Evolutionary conservation across 1,140 invertebrate species (phyloP).

Genomic region (Trinorchestia longiramus): DNA sequence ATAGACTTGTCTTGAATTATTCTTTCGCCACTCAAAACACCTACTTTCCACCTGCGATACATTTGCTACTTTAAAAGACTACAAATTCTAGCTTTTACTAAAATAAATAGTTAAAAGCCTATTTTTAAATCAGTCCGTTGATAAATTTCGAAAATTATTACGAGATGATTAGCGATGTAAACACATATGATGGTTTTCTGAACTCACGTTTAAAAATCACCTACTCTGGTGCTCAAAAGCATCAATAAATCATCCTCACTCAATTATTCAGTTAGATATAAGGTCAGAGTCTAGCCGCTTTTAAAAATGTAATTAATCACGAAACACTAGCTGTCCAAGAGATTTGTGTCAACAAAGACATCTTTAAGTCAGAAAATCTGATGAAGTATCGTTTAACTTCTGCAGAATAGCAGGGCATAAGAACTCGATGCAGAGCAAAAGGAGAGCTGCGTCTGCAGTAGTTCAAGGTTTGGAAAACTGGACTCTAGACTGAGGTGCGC

Average conservation of each 20-base stretch:
- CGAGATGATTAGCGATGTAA: not conserved
- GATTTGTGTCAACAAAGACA: not conserved
- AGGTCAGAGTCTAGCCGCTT: not conserved
- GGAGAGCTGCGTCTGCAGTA: not conserved
- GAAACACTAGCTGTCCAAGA: not conserved
- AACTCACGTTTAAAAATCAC: not conserved
- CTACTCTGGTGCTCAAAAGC: not conserved
- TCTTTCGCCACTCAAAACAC: too few relatives aligned
- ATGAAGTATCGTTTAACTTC: not conserved
- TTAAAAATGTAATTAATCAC: not conserved
- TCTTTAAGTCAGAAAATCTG: not conserved
- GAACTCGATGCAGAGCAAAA: not conserved
- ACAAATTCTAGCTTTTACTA: too few relatives aligned
- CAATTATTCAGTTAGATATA: not conserved
- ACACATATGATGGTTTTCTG: not conserved
- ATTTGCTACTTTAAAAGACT: too few relatives aligned
- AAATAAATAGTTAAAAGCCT: too few relatives aligned
- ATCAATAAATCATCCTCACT: not conserved
- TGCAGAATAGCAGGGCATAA: not conserved
- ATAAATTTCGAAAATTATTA: not conserved
- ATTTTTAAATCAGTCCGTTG: not conserved
- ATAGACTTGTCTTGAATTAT: too few relatives aligned
- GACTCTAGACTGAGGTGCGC: not conserved
- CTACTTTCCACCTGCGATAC: too few relatives aligned
- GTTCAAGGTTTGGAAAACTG: constrained; percentile 7